These are phyloP conservation scores for Chromis chromis DNA, from an alignment of 2,797 vertebrate species.

Conservation along the genomic window DNA sequence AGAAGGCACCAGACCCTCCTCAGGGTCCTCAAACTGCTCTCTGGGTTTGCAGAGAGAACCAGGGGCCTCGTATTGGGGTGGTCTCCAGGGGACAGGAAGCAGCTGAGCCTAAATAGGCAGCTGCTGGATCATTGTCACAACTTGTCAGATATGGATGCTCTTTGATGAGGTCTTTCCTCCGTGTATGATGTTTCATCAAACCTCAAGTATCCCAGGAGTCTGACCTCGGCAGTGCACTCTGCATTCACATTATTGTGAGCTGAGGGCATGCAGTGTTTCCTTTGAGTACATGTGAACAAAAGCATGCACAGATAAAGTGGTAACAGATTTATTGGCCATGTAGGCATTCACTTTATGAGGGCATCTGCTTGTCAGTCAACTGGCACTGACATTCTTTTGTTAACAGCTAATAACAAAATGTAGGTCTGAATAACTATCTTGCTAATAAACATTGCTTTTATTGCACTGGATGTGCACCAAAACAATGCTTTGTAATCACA, in stretches of 20 bases:
- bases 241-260: conserved; percentile 23
- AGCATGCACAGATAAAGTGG: conserved; percentile 37
- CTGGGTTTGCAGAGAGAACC: conserved; percentile 30
- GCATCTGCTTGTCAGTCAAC: conserved; percentile 44
- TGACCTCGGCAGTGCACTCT: conserved; percentile 32
- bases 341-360: conserved; percentile 41
- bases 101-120: conserved; percentile 60
- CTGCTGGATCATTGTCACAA: conserved; percentile 59
- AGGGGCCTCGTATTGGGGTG: conserved; percentile 26
- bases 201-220: conserved; percentile 39
- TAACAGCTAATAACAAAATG: conserved; percentile 34
- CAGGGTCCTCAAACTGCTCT: conserved; percentile 24
- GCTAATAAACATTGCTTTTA: conserved; percentile 21
- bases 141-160: conserved; percentile 26
- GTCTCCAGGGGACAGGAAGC: conserved; percentile 10
- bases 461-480: conserved; percentile 7
- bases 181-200: conserved; percentile 37
- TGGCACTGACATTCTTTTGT: conserved; percentile 39
- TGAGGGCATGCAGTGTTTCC: conserved; percentile 18
- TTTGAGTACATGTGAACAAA: conserved; percentile 28
- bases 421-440: conserved; percentile 16
- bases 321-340: conserved; percentile 59
- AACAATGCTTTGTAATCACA: neutral
- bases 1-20: conserved; percentile 17
- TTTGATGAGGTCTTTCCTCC: conserved; percentile 37